Percentiles rank a stretch among this genome's conserved stretches.
Conservation (phyloP, 2,113 vertebrate genomes). For the Beaufortia kweichowensis region DNA sequence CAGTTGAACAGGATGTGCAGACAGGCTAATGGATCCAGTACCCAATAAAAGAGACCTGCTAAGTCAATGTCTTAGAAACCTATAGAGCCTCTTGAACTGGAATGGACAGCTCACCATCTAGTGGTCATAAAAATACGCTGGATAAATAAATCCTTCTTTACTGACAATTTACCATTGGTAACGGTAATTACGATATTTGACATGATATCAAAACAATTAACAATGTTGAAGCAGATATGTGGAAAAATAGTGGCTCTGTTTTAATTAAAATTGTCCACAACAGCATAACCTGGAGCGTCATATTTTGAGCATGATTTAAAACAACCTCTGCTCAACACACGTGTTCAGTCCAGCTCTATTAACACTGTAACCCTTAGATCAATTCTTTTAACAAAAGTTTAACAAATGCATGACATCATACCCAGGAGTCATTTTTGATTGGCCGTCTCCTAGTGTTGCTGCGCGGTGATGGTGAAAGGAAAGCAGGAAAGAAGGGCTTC, state of each 20-base stretch:
- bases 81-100: not conserved
- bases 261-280: not conserved
- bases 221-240: not conserved
- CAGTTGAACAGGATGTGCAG: constrained; percentile 13
- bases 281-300: not conserved
- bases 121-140: not conserved
- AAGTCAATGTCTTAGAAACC: not conserved
- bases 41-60: constrained; percentile 25
- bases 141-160: not conserved
- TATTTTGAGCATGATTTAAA: not conserved
- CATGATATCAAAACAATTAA: not conserved
- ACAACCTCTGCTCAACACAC: not conserved
- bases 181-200: constrained; percentile 1
- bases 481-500: constrained; percentile 69
- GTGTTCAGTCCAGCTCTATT: not conserved
- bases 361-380: not conserved
- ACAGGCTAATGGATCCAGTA: constrained; percentile 35
- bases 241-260: not conserved
- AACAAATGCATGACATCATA: constrained; percentile 47
- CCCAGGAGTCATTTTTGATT: constrained; percentile 79
- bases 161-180: not conserved
- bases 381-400: too few species aligned
- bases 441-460: constrained; percentile 71
- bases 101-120: constrained; percentile 26
- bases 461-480: constrained; percentile 70